A percentile compares a stretch with the other conserved stretches of the same genome.
phyloP scores from a whole-genome alignment of 2,888 invertebrate species.

The Eupelmus urozonus region DNA sequence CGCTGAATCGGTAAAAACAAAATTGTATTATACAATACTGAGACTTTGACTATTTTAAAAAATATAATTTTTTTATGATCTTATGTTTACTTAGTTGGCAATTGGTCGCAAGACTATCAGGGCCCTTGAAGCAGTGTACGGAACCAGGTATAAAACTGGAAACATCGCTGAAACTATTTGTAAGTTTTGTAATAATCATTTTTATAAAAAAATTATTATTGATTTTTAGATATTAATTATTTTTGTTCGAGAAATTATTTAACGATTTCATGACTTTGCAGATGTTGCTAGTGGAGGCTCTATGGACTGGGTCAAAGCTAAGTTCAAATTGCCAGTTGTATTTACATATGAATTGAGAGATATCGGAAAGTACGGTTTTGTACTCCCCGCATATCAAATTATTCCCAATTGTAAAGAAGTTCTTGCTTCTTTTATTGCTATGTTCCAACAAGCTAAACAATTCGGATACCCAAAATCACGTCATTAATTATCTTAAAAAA shows the following conservation, averaged over 20 bases:
- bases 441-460: slow-evolving; percentile 69
- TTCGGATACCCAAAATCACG: slow-evolving; percentile 65
- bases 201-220: not conserved
- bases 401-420: slow-evolving; percentile 83
- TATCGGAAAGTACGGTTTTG: slow-evolving; percentile 82
- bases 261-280: slow-evolving; percentile 66
- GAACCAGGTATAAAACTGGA: slow-evolving; percentile 82
- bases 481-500: not conserved
- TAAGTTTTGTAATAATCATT: slow-evolving; percentile 69
- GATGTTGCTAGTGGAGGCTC: slow-evolving; percentile 84
- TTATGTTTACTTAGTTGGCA: slow-evolving; percentile 70
- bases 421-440: slow-evolving; percentile 80
- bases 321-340: slow-evolving; percentile 82
- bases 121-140: slow-evolving; percentile 79
- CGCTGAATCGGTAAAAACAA: slow-evolving; percentile 79
- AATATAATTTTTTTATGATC: not conserved
- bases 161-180: slow-evolving; percentile 80
- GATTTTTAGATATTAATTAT: not conserved
- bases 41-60: too few species aligned
- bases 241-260: not conserved
- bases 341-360: slow-evolving; percentile 86
- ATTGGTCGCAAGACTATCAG: slow-evolving; percentile 76
- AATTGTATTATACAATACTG: too few species aligned
- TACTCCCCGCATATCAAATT: slow-evolving; percentile 84
- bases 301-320: slow-evolving; percentile 87